Conservation (phyloP, 1,140 invertebrate genomes). For the Drosophila fuyamai region DNA sequence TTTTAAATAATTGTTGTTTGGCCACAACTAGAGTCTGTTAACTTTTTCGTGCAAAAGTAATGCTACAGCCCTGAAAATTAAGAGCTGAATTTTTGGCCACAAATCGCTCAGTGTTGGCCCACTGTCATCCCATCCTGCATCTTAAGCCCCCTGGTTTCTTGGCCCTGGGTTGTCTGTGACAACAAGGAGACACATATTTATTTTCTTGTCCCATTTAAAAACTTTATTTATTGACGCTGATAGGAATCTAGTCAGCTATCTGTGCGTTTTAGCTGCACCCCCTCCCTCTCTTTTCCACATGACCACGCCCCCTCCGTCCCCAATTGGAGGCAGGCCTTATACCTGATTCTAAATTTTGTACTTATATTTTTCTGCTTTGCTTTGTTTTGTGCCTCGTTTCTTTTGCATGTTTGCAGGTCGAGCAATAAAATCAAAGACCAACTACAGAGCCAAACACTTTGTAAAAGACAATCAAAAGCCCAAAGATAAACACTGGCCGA, state of each 20-base stretch:
- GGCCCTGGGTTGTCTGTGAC: constrained; percentile 52
- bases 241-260: constrained; percentile 80
- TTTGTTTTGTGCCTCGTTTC: constrained; percentile 16
- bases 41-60: no score
- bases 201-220: constrained; percentile 82
- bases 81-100: neutral
- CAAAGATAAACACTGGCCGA: constrained; percentile 62
- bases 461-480: constrained; percentile 67
- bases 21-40: no score
- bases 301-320: neutral
- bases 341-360: constrained; percentile 17
- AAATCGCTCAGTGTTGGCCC: neutral
- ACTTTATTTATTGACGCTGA: constrained; percentile 82
- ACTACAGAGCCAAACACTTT: constrained; percentile 28
- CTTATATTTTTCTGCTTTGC: constrained; percentile 12
- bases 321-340: constrained; percentile 1
- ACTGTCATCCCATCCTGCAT: constrained; percentile 10
- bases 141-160: neutral
- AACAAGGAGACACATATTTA: constrained; percentile 75
- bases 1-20: no score
- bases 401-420: constrained; percentile 60
- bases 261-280: constrained; percentile 61
- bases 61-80: no score
- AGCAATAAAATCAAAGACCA: constrained; percentile 76
- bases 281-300: neutral